Evolutionary conservation across 1,140 invertebrate genomes (phyloP), one percentile per base, ranked within the genome.

Genomic region (Coelopa frigida): DNA sequence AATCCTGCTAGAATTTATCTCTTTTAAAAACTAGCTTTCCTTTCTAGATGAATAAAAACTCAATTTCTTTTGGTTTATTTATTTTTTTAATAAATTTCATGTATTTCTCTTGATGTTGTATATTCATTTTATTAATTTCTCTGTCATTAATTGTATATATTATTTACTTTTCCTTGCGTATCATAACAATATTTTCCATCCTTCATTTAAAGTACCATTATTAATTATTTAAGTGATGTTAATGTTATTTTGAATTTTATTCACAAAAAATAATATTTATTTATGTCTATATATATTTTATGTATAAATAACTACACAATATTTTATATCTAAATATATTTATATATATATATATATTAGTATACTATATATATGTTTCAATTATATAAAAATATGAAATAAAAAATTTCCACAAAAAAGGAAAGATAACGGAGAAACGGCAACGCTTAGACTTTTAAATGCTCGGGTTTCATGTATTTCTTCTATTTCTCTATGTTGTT

Each of bases 251-350:
- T 39, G 22, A n/a, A 22, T 22, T 7, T 21, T 10, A 21, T 22
- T 39, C 14, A 18, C 14, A 20, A 43, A 43, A 32, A 43, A 43
- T 31, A 43, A 43, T 32, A 32, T 43, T 43, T 43, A 43, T 32
- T 37, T 21, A 12, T 14, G 21, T 43, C 23, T 43, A 21, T 31
- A 32, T 21, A 20, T 26, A n/a, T 42, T 41, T 41, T 41, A 5
- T 29, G 27, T n/a, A 29, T 29, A 18, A 14, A 10, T 33, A 33
- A 33, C 17, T 33, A 33, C n/a, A 33, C 31, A 14, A 33, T 5
- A 14, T 5, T 33, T 35, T 35, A 35, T 18, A 35, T 18, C 33
- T 35, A 35, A 18, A 18, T 35, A 12, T 18, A 37, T 17, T n/a
- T 38, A 21, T 35, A n/a, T 4, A 2, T 35, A 5, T 35, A 5